Percentiles rank a stretch among this genome's conserved stretches.
Evolutionary conservation across 2,113 vertebrate genomes (phyloP).

Genomic region (Mustela lutreola): DNA sequence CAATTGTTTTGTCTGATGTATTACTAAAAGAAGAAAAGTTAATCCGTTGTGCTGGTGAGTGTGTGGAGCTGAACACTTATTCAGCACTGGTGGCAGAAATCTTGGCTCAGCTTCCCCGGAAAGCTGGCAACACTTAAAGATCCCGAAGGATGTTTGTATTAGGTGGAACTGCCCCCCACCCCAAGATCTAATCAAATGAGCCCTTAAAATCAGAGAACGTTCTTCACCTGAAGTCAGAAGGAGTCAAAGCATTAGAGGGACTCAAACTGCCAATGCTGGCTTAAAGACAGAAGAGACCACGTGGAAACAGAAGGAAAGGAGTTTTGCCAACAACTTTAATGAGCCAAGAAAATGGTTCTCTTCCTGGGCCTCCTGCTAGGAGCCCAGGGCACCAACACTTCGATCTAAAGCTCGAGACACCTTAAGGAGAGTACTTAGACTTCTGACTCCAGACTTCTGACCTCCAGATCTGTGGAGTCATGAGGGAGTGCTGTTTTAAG

Average conservation of each 20-base stretch:
- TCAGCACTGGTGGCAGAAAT: neutral
- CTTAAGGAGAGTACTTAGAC: no score
- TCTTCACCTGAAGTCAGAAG: neutral
- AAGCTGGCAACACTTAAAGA: neutral
- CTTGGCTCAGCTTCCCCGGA: neutral
- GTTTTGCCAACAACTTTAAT: neutral
- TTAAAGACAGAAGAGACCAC: neutral
- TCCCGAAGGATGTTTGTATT: neutral
- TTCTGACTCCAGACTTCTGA: neutral
- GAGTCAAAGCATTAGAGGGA: neutral
- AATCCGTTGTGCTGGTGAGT: neutral
- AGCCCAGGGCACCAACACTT: neutral
- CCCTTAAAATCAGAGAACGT: neutral
- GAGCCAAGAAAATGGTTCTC: neutral
- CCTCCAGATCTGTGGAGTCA: neutral
- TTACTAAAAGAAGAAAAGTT: neutral
- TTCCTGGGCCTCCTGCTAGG: neutral
- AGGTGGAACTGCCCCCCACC: neutral
- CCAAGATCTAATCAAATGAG: neutral
- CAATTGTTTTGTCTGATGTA: neutral
- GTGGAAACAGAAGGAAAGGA: neutral
- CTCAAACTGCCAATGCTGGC: neutral
- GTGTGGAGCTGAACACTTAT: neutral
- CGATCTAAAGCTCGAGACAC: neutral
- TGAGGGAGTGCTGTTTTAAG: neutral